Evolutionary conservation across 2,797 vertebrate species (phyloP), one percentile per base, ranked within the genome.

Genomic region (Tragopan temminckii): DNA sequence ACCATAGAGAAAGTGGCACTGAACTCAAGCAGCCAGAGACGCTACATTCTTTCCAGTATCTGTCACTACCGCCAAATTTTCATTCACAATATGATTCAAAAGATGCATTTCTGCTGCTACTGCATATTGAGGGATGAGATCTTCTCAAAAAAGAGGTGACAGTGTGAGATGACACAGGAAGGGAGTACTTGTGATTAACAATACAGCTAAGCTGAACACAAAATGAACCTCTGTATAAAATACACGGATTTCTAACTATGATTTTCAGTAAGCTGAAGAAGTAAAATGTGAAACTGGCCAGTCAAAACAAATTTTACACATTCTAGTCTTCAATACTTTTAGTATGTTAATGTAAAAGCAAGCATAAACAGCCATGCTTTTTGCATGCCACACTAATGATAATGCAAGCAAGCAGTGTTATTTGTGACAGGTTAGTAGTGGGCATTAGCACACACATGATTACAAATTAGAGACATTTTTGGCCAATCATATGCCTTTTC

Each of bases 401-500:
- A 75, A 74, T 63, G 96, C 97, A 96, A 95, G 97, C 97, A 96
- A 97, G 97, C 97, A 33, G 90, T 84, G 97, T 97, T 94, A 97
- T 52, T 55, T 38, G 93, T 84, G 95, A 90, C 50, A 3, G 20
- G 97, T 98, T 98, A 98, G 98, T 97, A 74, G 67, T 89, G 94
- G 90, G 94, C 94, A 61, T 96, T 86, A 97, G 97, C 97, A 97
- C 96, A 94, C 93, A 89, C 86, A 90, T 90, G 97, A 98, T 98
- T 97, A 84, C 16, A 33, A 88, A 85, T 95, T 80, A 96, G 97
- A 94, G 88, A 96, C 80, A 45, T 68, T 82, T 74, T 90, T 74
- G 97, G 98, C 98, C 98, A 98, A 98, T 97, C 98, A 97, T 94
- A 93, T 98, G 98, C 98, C 99, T 98, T 79, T 97, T 98, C 97